Conservation (phyloP, 2,113 vertebrate genomes). For the Sturnus vulgaris region DNA sequence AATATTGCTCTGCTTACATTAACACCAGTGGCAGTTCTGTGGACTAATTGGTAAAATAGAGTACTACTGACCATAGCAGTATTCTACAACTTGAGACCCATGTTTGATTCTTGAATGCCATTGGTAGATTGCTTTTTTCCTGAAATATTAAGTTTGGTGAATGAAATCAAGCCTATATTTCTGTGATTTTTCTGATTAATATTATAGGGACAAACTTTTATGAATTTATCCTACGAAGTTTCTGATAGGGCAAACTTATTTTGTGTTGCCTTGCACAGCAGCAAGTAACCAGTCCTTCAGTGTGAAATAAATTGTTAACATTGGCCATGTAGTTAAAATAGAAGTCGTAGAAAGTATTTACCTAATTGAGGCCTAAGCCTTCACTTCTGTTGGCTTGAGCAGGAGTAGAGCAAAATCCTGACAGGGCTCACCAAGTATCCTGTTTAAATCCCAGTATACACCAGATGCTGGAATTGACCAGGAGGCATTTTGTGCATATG, state of each 20-base stretch:
- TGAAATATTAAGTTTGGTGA: background rate
- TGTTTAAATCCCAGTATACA: background rate
- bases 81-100: background rate
- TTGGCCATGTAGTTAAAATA: background rate
- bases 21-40: background rate
- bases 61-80: background rate
- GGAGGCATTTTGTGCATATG: background rate
- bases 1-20: background rate
- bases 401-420: background rate
- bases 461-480: background rate
- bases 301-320: rapidly evolving
- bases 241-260: background rate
- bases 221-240: background rate
- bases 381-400: background rate
- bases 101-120: background rate
- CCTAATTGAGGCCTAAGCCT: background rate
- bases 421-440: rapidly evolving
- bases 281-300: background rate
- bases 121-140: background rate
- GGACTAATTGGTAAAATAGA: background rate
- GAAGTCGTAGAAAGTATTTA: background rate
- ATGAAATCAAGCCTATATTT: background rate
- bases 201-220: background rate
- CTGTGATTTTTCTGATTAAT: background rate
- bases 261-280: background rate